A percentile compares a stretch with the other conserved stretches of the same genome.
Conservation (phyloP, 1,140 invertebrate species). For the Propsilocerus akamusi region DNA sequence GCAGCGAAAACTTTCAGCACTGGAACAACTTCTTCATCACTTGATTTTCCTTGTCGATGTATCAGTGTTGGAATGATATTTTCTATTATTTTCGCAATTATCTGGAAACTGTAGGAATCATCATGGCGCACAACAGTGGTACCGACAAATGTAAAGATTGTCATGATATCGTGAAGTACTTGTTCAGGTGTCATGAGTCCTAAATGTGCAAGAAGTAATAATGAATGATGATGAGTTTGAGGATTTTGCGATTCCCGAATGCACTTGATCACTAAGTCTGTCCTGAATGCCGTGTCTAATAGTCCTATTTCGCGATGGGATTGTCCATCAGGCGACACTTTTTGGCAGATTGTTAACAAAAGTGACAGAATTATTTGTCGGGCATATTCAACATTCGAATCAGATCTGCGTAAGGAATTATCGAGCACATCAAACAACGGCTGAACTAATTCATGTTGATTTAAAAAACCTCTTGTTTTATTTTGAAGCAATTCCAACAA, state of each 20-base stretch:
- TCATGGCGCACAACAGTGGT: slow-evolving; percentile 77
- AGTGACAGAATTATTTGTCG: slow-evolving; percentile 70
- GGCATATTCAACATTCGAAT: slow-evolving; percentile 68
- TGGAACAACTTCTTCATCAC: slow-evolving; percentile 31
- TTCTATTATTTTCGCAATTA: slow-evolving; percentile 78
- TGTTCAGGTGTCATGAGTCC: slow-evolving; percentile 57
- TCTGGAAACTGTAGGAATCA: slow-evolving; percentile 84
- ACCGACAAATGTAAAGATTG: slow-evolving; percentile 92
- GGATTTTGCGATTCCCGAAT: slow-evolving; percentile 78
- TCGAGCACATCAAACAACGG: slow-evolving; percentile 66
- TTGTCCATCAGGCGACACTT: slow-evolving; percentile 29
- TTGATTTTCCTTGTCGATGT: slow-evolving; percentile 26
- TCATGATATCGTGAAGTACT: slow-evolving; percentile 80
- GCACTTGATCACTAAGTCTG: slow-evolving; percentile 71
- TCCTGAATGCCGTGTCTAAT: slow-evolving; percentile 43
- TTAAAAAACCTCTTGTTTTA: slow-evolving; percentile 51
- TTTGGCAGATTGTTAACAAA: slow-evolving; percentile 50
- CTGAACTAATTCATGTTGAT: slow-evolving; percentile 42
- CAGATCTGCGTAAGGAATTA: slow-evolving; percentile 59
- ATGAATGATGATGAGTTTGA: slow-evolving; percentile 82
- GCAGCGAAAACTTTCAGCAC: slow-evolving; percentile 79
- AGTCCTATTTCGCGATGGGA: slow-evolving; percentile 22
- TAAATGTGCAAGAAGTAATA: slow-evolving; percentile 58
- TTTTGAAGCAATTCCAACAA: slow-evolving; percentile 69
- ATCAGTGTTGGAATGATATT: slow-evolving; percentile 75